Evolutionary conservation across 2,113 vertebrate genomes (phyloP).

Genomic region (Mionectes macconnelli): DNA sequence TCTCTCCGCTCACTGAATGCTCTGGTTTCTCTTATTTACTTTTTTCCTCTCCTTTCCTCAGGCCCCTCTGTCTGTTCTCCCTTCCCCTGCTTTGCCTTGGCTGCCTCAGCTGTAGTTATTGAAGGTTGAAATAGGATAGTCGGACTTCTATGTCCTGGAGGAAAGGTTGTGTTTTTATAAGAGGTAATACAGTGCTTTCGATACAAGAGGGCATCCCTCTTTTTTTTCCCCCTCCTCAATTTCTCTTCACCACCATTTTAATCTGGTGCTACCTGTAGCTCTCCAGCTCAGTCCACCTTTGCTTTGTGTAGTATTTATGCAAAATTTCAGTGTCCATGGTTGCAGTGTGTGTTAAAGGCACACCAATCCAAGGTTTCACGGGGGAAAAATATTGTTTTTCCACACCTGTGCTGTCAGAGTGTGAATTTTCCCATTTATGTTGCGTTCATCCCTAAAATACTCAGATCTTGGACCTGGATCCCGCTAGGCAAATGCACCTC

Average conservation of each 20-base stretch:
- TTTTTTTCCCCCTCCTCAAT: background rate
- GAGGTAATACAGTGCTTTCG: background rate
- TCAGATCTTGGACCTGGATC: background rate
- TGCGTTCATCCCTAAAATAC: background rate
- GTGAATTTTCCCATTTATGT: background rate
- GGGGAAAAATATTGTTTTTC: background rate
- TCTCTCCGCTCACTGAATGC: background rate
- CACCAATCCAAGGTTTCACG: background rate
- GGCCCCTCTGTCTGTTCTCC: background rate
- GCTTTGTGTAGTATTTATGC: background rate
- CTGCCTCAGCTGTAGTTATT: background rate
- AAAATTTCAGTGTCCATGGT: rapidly evolving
- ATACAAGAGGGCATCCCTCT: background rate
- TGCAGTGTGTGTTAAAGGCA: background rate
- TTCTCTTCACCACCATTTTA: background rate
- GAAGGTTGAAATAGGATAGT: background rate
- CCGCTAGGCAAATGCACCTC: background rate
- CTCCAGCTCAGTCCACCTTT: background rate
- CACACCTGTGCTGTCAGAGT: background rate
- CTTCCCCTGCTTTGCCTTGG: background rate
- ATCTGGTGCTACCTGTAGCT: background rate
- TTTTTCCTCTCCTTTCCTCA: background rate
- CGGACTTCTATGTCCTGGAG: background rate
- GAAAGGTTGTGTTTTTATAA: background rate
- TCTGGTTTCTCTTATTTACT: background rate